A percentile compares a stretch with the other conserved stretches of the same genome.
phyloP scores from a whole-genome alignment of 2,113 vertebrate species.

The Atlantisia rogersi region DNA sequence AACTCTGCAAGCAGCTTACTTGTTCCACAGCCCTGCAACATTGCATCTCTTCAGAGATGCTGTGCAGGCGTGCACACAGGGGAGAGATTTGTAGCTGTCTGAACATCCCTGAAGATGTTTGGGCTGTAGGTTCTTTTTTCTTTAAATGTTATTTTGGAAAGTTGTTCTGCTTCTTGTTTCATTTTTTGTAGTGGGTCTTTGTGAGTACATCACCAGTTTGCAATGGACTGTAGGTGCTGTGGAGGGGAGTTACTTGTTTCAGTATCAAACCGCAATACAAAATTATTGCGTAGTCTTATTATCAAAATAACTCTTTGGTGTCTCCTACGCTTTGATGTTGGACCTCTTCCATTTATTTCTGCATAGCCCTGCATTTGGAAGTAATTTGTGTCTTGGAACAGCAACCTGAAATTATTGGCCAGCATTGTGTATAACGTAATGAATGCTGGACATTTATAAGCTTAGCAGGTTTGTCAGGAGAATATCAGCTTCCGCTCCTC shows the following conservation, averaged over 20 bases:
- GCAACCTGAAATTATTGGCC: conserved; percentile 50
- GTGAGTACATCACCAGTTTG: neutral
- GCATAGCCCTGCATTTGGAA: conserved; percentile 41
- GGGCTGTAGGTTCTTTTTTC: fast-evolving
- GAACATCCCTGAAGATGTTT: neutral
- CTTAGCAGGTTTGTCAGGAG: conserved; percentile 49
- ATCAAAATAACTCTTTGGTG: conserved; percentile 24
- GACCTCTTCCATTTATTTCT: conserved; percentile 30
- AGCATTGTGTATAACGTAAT: conserved; percentile 9
- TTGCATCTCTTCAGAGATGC: neutral
- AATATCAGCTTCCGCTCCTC: conserved; percentile 54
- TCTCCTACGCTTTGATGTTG: neutral
- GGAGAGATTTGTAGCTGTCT: neutral
- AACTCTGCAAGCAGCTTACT: neutral
- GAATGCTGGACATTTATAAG: conserved; percentile 47
- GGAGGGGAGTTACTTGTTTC: neutral
- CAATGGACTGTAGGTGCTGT: neutral
- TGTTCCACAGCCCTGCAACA: neutral
- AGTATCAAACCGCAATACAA: neutral
- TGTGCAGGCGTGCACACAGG: fast-evolving
- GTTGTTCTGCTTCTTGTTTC: neutral
- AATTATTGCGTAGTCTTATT: conserved; percentile 8
- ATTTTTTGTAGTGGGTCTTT: neutral
- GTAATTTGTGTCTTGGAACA: conserved; percentile 60
- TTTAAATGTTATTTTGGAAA: neutral